Evolutionary conservation across 1,140 invertebrate genomes (phyloP).

Genomic region (Drosophila bocki): DNA sequence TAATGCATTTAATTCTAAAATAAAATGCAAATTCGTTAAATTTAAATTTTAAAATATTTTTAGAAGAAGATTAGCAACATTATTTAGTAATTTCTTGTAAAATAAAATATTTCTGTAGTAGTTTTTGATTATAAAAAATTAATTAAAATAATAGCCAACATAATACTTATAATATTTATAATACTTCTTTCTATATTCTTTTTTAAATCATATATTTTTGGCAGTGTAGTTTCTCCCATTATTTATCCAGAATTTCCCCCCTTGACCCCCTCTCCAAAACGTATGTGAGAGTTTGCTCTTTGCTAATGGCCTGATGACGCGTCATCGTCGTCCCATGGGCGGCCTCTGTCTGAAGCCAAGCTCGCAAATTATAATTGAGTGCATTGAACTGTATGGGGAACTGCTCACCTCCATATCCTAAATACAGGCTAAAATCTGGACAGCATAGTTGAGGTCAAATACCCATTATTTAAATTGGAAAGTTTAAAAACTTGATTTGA

Average conservation of each 20-base stretch:
- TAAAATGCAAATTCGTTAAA: background rate
- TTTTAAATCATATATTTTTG: background rate
- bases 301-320: conserved; percentile 64
- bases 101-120: too few species aligned
- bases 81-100: background rate
- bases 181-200: too few species aligned
- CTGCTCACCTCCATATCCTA: background rate
- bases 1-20: background rate
- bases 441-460: background rate
- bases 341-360: conserved; percentile 53
- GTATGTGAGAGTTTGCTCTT: conserved; percentile 50
- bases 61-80: background rate
- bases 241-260: conserved; percentile 1
- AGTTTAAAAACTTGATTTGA: background rate
- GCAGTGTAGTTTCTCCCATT: background rate
- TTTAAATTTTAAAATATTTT: background rate
- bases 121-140: background rate
- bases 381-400: conserved; percentile 66
- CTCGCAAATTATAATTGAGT: conserved; percentile 79
- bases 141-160: too few species aligned
- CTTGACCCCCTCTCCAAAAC: background rate
- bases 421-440: background rate
- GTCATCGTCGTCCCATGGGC: conserved; percentile 42
- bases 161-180: too few species aligned
- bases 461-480: background rate